A percentile compares a stretch with the other conserved stretches of the same genome.
Evolutionary conservation across 1,140 invertebrate genomes (phyloP).

Genomic region (Vanessa atalanta): DNA sequence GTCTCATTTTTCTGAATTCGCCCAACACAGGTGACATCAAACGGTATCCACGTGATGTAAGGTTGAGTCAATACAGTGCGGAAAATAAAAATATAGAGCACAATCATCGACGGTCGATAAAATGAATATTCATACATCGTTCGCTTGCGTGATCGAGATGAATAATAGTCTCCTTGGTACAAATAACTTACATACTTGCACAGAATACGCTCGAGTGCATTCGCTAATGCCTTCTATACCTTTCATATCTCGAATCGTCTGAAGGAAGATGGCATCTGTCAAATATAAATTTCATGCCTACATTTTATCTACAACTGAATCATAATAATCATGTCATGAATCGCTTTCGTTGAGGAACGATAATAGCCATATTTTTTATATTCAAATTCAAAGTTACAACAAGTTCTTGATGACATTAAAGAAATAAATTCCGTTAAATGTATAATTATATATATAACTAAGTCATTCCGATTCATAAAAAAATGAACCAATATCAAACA

Average conservation of each 20-base stretch:
- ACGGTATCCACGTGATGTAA: not conserved
- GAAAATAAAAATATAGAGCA: conserved; percentile 23
- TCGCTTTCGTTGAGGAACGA: too few species aligned
- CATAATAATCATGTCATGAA: too few species aligned
- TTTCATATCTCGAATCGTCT: not conserved
- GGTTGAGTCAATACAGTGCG: conserved; percentile 6
- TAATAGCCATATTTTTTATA: too few species aligned
- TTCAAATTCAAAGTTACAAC: too few species aligned
- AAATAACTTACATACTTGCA: conserved; percentile 12
- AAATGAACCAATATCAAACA: too few species aligned
- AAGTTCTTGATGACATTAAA: too few species aligned
- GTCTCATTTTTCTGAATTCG: not conserved
- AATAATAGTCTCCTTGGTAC: conserved; percentile 31
- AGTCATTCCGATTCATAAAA: too few species aligned
- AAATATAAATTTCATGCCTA: too few species aligned
- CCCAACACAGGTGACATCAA: not conserved
- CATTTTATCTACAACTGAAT: too few species aligned
- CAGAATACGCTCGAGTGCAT: not conserved
- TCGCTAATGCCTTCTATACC: not conserved
- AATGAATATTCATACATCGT: conserved; percentile 33
- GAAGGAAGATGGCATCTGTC: too few species aligned
- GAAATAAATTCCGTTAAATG: too few species aligned
- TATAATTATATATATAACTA: too few species aligned
- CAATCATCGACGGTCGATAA: not conserved
- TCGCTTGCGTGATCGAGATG: conserved; percentile 31